These are phyloP conservation scores for Calliphora vomitoria DNA, from an alignment of 2,888 invertebrate species.

Conservation along the genomic window DNA sequence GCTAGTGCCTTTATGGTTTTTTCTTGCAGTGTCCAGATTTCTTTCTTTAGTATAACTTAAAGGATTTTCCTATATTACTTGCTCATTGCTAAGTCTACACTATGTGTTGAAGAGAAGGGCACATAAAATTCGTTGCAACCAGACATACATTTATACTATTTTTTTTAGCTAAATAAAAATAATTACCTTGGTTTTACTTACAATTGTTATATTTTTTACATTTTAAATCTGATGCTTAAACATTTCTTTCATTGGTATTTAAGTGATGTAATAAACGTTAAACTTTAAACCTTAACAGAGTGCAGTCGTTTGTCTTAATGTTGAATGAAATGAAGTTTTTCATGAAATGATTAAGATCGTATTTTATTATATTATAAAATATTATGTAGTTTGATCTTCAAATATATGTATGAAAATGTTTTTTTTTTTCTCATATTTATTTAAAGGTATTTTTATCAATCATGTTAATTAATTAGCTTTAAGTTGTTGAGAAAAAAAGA, in stretches of 20 bases:
- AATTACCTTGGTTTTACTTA: conserved; percentile 58
- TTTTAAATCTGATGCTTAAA: conserved; percentile 1
- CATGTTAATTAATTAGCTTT: conserved; percentile 35
- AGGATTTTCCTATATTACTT: too few relatives aligned
- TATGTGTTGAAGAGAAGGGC: background rate
- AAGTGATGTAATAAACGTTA: conserved; percentile 61
- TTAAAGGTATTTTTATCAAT: conserved; percentile 35
- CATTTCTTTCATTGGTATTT: conserved; percentile 59
- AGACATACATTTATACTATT: background rate
- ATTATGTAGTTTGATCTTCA: conserved; percentile 7
- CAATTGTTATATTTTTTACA: conserved; percentile 42
- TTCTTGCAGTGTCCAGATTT: too few relatives aligned
- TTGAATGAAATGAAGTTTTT: conserved; percentile 11
- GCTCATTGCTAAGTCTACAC: too few relatives aligned
- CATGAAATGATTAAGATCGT: conserved; percentile 35
- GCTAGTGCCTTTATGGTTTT: too few relatives aligned
- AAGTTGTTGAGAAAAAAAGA: conserved; percentile 44
- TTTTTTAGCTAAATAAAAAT: conserved; percentile 35
- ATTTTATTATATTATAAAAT: background rate
- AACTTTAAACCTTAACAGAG: conserved; percentile 27
- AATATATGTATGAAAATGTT: background rate
- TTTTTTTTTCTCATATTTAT: conserved; percentile 28
- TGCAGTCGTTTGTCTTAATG: conserved; percentile 24
- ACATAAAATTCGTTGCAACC: background rate
- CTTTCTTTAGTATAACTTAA: too few relatives aligned